Conservation (phyloP, 2,888 invertebrate species). For the Sesia bembeciformis region DNA sequence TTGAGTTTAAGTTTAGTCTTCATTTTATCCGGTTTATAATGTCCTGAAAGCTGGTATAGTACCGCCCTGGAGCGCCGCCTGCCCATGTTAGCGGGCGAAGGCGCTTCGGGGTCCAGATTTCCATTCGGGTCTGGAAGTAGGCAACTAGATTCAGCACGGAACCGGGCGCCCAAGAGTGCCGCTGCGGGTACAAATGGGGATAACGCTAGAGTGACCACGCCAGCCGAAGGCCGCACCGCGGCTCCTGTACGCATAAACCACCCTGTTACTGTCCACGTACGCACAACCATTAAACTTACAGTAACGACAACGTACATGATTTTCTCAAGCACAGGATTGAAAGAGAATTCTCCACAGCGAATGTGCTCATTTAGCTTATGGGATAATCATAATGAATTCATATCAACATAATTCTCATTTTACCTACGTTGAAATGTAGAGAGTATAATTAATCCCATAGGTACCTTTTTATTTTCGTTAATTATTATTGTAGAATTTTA, state of each 20-base stretch:
- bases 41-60: constrained; percentile 96
- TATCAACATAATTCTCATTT: no score
- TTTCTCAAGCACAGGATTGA: constrained; percentile 7
- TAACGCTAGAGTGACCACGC: constrained; percentile 76
- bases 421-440: no score
- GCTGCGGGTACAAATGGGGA: constrained; percentile 80
- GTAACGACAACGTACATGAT: constrained; percentile 10
- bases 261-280: constrained; percentile 50
- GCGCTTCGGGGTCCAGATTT: constrained; percentile 85
- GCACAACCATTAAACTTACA: not conserved
- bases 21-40: constrained; percentile 95
- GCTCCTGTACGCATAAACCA: constrained; percentile 72
- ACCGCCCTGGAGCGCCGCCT: constrained; percentile 94
- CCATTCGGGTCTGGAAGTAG: constrained; percentile 88
- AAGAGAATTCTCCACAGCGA: constrained; percentile 1
- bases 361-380: not conserved
- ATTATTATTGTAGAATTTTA: no score
- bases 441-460: no score
- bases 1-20: constrained; percentile 95
- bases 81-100: constrained; percentile 91
- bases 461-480: no score
- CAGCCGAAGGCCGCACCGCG: constrained; percentile 75
- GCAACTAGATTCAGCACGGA: constrained; percentile 86
- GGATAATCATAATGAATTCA: not conserved
- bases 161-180: constrained; percentile 85